These are phyloP conservation scores for Lutjanus argentimaculatus DNA, from an alignment of 2,797 vertebrate species.

Conservation along the genomic window DNA sequence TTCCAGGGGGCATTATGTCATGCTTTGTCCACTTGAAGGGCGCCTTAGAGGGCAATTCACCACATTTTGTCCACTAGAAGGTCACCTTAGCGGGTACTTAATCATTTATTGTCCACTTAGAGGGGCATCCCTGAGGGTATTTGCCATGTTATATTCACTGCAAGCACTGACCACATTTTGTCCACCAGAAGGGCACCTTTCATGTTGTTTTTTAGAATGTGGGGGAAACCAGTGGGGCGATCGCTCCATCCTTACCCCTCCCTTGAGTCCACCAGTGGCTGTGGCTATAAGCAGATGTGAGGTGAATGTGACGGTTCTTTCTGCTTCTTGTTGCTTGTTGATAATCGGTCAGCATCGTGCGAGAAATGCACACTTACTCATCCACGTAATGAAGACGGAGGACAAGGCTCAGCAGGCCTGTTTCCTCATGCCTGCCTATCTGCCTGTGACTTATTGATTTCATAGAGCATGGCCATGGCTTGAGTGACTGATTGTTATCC, in stretches of 20 bases:
- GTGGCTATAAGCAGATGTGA: neutral
- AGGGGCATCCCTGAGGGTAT: too few species aligned
- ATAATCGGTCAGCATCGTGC: slow-evolving; percentile 83
- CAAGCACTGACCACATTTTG: too few species aligned
- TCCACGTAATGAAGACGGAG: slow-evolving; percentile 71
- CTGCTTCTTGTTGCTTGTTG: slow-evolving; percentile 85
- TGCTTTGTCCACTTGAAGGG: too few species aligned
- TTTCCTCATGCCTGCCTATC: slow-evolving; percentile 78
- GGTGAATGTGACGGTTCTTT: neutral
- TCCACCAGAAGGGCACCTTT: too few species aligned
- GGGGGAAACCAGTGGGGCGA: too few species aligned
- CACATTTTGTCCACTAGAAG: too few species aligned
- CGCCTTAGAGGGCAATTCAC: too few species aligned
- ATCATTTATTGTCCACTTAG: too few species aligned
- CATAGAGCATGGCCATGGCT: slow-evolving; percentile 79
- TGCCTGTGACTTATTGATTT: slow-evolving; percentile 89
- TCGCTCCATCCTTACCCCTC: neutral
- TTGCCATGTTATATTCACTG: too few species aligned
- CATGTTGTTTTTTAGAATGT: too few species aligned
- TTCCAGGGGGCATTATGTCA: too few species aligned
- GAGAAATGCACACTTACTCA: slow-evolving; percentile 87
- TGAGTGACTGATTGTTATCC: slow-evolving; percentile 69
- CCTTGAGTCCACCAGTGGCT: neutral
- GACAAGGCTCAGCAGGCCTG: slow-evolving; percentile 58
- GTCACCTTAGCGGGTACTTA: too few species aligned